Evolutionary conservation across 2,113 vertebrate species (phyloP), one percentile per base, ranked within the genome.

Genomic region (Microcebus griseorufus): DNA sequence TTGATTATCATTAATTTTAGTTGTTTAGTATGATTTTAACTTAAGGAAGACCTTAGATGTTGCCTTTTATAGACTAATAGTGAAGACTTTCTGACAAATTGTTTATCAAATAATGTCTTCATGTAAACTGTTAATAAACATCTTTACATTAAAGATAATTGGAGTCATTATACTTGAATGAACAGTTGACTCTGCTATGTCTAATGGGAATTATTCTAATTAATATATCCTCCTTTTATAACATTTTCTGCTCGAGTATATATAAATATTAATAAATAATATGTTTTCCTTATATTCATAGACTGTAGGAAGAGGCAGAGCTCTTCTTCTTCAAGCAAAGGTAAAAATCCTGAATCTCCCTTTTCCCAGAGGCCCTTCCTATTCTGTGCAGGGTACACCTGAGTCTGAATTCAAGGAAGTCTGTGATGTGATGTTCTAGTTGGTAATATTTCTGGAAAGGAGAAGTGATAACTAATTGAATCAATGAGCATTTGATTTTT

Each of bases 261-360:
- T 58, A 9, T 45, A 53, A 65, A 7, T 67, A 32, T 58, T 96
- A 69, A 93, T 10, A 93, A 39, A n/a, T 69, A 60, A 45, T 83
- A 7, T 93, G 37, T 96, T 92, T 96, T 97, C 70, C 96, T 86
- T 98, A 85, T 60, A 67, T 93, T 97, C 98, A 27, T 97, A 99
- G 99, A 99, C 99, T 76, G 98, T 99, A 93, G 99, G 98, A 96
- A 99, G 99, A 98, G 99, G 99, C 79, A 99, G 99, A 98, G 98
- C 99, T n/a, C 98, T 99, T 90, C 99, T 99, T 69, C 99, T 99
- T 97, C 99, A 99, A 98, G 99, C 99, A 96, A 99, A 99, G 99
- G 99, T 99, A 99, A 98, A 75, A 80, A 75, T 23, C 62, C 39
- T 39, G 9, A 62, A 2, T 53, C 51, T 23, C 1, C 18, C 39